Base-by-base conservation (phyloP, 2,797 vertebrate genomes). In the Cyprinodon diabolis region DNA sequence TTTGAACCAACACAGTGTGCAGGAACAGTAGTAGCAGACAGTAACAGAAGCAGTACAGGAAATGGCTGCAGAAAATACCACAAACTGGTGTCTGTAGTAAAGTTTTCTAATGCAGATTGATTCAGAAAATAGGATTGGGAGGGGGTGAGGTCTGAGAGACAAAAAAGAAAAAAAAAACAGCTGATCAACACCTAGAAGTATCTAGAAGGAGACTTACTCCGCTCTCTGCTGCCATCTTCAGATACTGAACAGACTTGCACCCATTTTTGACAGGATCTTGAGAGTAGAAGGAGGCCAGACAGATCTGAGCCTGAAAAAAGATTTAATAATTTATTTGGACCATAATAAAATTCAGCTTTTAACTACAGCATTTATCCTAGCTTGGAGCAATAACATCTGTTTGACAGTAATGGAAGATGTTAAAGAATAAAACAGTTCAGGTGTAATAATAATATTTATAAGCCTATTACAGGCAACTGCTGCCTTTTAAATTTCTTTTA, bases 231-330 rank as follows among this genome's bases (percentile, higher is more conserved):
- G 97, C 96, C 94, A 96, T 95, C 93, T 91, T 87, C 83, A 98
- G 94, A 84, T 96, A 98, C 21, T 92, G 92, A 74, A 96, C 90
- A 3, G 96, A 95, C 85, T 82, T 95, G 79, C 78, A 79, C 3
- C 91, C 86, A 6, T 96, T 92, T 77, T 90, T 87, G 37, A 93
- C 74, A 0, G 93, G 83, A 66, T 94, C 94, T 85, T 90, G 95
- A 74, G 96, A 91, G 76, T 95, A 95, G 66, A 97, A 85, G 0
- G 96, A 96, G 2, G 96, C 96, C 6, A 99, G 95, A 69, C 95
- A 97, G 74, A 97, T 88, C 88, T 99, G 97, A 69, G 98, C 97
- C 97, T 99, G 82, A 65, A 21, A 15, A 14, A 63, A 19, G 69
- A 15, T 4, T 45, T 7, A 55, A 69, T 51, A 62, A 25, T 72